Percentiles rank a stretch among this genome's conserved stretches.
Conservation (phyloP, 2,113 vertebrate genomes). For the Microcebus murinus region DNA sequence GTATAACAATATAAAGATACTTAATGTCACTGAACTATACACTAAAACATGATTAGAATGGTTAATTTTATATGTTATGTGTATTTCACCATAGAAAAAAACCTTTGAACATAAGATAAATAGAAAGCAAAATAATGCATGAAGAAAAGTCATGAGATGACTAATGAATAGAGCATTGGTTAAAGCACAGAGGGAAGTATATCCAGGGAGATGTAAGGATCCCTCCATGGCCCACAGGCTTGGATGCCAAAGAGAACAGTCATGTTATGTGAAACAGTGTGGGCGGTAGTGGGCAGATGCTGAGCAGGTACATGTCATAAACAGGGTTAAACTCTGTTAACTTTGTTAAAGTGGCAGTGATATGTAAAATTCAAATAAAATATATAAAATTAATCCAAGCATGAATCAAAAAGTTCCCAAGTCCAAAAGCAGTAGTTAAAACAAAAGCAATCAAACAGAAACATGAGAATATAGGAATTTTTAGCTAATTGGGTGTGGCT, state of each 20-base stretch:
- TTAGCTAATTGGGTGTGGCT: background rate
- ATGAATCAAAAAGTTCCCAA: background rate
- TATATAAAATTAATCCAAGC: background rate
- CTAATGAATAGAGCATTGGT: background rate
- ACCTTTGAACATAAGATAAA: background rate
- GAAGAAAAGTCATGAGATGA: background rate
- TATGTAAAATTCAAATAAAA: background rate
- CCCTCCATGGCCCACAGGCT: background rate
- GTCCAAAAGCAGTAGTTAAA: background rate
- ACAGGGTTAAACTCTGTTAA: background rate
- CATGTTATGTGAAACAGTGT: too few species aligned
- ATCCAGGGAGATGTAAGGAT: background rate
- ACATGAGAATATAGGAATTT: background rate
- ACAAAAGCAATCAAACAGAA: background rate
- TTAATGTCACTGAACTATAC: background rate
- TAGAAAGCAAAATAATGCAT: background rate
- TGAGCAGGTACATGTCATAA: background rate
- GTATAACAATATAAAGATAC: background rate
- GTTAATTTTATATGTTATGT: background rate
- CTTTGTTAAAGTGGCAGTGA: background rate
- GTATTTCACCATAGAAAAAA: background rate
- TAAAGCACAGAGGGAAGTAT: background rate
- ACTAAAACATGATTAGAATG: background rate
- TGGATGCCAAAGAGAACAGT: too few species aligned
- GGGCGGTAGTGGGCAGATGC: background rate